Conservation (phyloP, 2,797 vertebrate genomes). For the Orientallactaga sibirica region DNA sequence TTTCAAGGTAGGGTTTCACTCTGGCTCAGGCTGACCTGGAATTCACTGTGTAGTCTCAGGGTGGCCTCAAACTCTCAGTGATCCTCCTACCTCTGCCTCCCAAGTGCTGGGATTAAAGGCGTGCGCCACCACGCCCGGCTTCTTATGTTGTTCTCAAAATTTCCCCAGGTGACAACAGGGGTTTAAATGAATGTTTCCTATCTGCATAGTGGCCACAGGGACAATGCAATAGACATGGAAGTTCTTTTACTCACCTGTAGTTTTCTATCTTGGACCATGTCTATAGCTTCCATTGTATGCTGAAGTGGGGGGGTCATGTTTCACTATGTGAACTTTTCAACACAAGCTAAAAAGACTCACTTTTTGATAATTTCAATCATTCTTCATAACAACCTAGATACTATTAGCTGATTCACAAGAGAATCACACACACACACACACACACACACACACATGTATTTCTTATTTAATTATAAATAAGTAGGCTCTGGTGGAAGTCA, state of each 20-base stretch:
- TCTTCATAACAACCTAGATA: neutral
- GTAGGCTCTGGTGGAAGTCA: neutral
- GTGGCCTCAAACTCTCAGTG: no score
- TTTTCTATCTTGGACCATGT: neutral
- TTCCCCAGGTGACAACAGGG: neutral
- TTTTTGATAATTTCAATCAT: neutral
- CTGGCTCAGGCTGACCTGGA: no score
- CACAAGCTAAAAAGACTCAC: neutral
- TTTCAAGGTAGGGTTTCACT: no score
- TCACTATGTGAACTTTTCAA: neutral
- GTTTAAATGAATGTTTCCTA: neutral
- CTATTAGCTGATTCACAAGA: neutral
- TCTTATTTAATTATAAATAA: neutral
- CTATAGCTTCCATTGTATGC: neutral
- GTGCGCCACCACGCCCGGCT: no score
- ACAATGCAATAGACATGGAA: neutral
- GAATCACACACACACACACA: neutral
- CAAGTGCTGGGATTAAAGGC: no score
- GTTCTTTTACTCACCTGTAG: neutral
- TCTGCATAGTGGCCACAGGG: neutral
- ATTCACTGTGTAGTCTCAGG: no score
- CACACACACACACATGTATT: neutral
- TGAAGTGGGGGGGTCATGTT: neutral
- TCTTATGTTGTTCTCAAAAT: neutral
- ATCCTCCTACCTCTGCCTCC: no score